These are phyloP conservation scores for Papilio machaon DNA, from an alignment of 1,140 invertebrate species.

Conservation along the genomic window DNA sequence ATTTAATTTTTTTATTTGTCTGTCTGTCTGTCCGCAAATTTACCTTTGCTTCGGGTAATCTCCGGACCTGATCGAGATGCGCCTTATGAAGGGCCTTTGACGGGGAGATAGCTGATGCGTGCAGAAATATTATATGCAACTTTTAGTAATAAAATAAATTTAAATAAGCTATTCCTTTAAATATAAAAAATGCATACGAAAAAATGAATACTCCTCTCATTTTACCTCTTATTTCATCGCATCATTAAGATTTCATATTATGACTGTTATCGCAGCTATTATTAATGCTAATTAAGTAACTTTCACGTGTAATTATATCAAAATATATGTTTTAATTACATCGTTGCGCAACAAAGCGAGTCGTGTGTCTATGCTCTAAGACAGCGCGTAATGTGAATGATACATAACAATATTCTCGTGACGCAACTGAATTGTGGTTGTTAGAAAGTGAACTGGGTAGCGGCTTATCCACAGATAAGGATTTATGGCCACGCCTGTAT, in stretches of 20 bases:
- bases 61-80: no score
- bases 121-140: no score
- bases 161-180: no score
- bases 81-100: no score
- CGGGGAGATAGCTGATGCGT: no score
- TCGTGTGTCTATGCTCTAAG: conserved; percentile 24
- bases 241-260: neutral
- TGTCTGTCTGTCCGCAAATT: no score
- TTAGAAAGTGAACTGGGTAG: conserved; percentile 44
- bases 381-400: conserved; percentile 32
- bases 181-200: neutral
- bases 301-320: conserved; percentile 26
- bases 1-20: no score
- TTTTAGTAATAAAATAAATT: no score
- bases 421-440: conserved; percentile 37
- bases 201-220: neutral
- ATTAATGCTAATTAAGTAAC: conserved; percentile 32
- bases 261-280: conserved; percentile 22
- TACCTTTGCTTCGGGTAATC: no score
- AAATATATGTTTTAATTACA: conserved; percentile 34
- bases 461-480: conserved; percentile 50
- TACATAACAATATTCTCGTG: conserved; percentile 39
- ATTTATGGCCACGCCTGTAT: conserved; percentile 44
- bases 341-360: conserved; percentile 24
- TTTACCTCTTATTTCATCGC: neutral